Conservation (phyloP, 2,888 invertebrate species). For the Phengaris alcon region DNA sequence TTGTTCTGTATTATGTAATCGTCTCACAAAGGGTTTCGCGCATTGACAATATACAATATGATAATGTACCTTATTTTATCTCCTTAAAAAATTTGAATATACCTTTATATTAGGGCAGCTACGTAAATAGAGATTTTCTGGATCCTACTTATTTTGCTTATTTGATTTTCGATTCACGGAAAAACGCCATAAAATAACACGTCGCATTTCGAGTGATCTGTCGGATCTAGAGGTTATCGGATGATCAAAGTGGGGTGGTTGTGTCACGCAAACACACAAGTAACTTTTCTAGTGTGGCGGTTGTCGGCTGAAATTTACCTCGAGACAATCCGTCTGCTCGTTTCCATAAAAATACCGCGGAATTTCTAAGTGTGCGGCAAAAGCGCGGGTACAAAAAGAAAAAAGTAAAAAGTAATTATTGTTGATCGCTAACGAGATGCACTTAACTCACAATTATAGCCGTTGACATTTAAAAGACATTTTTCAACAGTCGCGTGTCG, state of each 20-base stretch:
- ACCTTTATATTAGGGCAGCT: no score
- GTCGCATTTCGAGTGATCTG: no score
- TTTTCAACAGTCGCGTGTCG: slow-evolving; percentile 35
- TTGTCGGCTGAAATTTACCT: no score
- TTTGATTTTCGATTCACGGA: no score
- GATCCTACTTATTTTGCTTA: no score
- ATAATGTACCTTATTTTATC: neutral
- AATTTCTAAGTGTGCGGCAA: slow-evolving; percentile 14
- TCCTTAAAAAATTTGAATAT: neutral
- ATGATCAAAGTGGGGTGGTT: no score
- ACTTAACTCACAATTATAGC: slow-evolving; percentile 26
- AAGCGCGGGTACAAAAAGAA: neutral
- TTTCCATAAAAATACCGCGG: neutral
- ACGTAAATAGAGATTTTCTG: no score
- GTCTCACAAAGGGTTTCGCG: neutral
- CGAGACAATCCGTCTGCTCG: neutral
- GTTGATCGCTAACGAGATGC: slow-evolving; percentile 13
- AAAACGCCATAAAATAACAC: no score
- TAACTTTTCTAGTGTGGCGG: no score
- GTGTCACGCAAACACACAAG: no score
- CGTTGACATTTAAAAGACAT: slow-evolving; percentile 34
- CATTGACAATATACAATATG: neutral
- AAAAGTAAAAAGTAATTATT: slow-evolving; percentile 21
- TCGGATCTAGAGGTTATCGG: no score
- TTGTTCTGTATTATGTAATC: neutral